These are phyloP conservation scores for Falco cherrug DNA, from an alignment of 2,797 vertebrate species.

Conservation along the genomic window DNA sequence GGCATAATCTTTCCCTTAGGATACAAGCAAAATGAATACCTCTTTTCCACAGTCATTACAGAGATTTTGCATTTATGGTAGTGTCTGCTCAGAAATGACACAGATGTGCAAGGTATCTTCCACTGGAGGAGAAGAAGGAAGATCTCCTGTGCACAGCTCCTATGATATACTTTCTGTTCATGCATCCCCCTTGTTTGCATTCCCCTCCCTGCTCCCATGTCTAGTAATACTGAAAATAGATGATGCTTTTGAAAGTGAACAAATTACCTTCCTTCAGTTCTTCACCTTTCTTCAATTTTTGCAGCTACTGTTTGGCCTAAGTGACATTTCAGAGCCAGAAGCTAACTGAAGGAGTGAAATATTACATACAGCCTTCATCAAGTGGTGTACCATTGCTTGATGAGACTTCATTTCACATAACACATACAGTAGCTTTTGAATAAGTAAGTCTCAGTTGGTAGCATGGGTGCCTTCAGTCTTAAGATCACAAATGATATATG, in stretches of 20 bases:
- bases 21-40: background rate
- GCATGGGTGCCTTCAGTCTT: background rate
- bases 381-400: background rate
- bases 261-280: background rate
- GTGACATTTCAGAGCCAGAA: background rate
- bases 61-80: background rate
- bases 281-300: background rate
- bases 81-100: background rate
- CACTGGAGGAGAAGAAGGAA: background rate
- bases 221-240: background rate
- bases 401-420: background rate
- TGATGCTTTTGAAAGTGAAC: background rate
- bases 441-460: background rate
- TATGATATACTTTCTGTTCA: background rate
- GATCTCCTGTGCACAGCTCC: background rate
- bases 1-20: background rate
- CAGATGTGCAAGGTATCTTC: background rate
- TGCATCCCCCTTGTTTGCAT: background rate
- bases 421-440: background rate
- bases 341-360: background rate
- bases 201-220: rapidly evolving
- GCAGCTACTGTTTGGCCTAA: background rate
- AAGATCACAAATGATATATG: background rate
- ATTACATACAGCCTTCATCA: background rate
- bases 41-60: background rate